Base-by-base conservation (phyloP, 2,888 invertebrate genomes). In the Acleris sparsana region DNA sequence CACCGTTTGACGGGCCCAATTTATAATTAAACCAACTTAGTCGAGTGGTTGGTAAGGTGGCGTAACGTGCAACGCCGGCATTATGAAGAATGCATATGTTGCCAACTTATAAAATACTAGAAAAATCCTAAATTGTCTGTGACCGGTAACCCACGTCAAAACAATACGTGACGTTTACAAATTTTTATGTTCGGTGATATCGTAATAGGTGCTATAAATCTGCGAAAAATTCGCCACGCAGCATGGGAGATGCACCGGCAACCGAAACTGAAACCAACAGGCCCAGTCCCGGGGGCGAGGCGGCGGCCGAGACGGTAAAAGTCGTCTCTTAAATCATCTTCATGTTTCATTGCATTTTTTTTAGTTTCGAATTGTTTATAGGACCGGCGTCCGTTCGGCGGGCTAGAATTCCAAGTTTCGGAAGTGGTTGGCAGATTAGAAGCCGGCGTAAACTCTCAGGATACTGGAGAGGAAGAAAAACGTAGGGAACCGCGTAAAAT, bases 351-450 rank as follows among this genome's bases (percentile, higher is more conserved):
- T 61, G 67, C 65, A 61, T 56, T 68, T 64, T 69, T 62, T 71
- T 79, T 68, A 77, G 72, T 72, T 75, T 73, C 67, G 69, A 63
- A 71, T 78, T 84, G 72, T 83, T 74, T 70, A 65, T 79, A 94
- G 94, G 93, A 94, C 88, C 94, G 94, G 83, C 94, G 94, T 74
- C 94, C 94, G 51, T 89, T 94, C 76, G 94, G 94, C 58, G 94
- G 94, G 69, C 79, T 96, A 74, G 95, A 96, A 84, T 94, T 96
- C 85, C 95, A 96, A 85, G 95, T 96, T 59, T 95, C 96, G 4
- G 95, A 95, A 82, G 95, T 95, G 73, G 94, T 96, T 62, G 95
- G 94, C 67, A 93, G 95, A 49, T 84, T 96, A 69, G 96, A 96
- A 82, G 95, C 95, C 72, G 94, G 94, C 65, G 95, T 93, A 5